phyloP scores from a whole-genome alignment of 2,888 invertebrate species.

The Macrophya annulata region DNA sequence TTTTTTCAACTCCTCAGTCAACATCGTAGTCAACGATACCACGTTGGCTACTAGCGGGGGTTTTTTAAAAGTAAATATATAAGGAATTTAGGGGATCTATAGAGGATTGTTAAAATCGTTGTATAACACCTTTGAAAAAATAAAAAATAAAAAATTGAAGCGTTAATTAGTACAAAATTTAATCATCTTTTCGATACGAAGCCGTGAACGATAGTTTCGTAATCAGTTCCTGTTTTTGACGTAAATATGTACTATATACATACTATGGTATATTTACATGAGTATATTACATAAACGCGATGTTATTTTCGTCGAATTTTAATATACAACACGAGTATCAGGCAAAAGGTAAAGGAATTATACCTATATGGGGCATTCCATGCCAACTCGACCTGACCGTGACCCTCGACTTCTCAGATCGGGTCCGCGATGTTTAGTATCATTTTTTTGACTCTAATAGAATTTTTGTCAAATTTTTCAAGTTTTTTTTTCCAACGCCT shows the following conservation, averaged over 20 bases:
- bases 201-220: background rate
- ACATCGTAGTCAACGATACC: slow-evolving; percentile 4
- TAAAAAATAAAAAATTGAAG: no score
- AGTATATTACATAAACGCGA: background rate
- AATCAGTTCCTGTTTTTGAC: background rate
- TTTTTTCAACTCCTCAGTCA: background rate
- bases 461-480: no score
- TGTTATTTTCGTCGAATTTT: background rate
- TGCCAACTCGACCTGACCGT: no score
- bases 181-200: background rate
- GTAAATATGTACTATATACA: background rate
- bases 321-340: background rate
- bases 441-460: no score
- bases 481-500: no score
- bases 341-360: background rate
- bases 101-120: background rate
- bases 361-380: no score
- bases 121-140: background rate
- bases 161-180: no score
- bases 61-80: background rate
- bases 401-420: no score
- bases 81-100: background rate
- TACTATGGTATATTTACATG: background rate
- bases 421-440: no score
- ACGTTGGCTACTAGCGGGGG: background rate